Evolutionary conservation across 2,888 invertebrate genomes (phyloP), one percentile per base, ranked within the genome.

Genomic region (Therioaphis trifolii): DNA sequence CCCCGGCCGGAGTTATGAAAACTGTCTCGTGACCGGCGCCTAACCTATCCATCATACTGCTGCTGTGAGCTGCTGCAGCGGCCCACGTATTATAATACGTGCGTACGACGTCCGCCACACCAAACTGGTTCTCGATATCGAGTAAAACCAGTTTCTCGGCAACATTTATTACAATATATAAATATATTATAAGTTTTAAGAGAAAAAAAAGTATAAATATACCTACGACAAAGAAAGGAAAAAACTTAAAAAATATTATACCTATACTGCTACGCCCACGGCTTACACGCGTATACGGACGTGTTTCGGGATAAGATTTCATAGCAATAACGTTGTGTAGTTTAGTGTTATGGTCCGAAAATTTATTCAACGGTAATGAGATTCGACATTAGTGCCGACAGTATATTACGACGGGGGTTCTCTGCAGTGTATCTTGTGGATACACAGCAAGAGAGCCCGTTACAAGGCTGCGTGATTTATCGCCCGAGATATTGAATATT

Each of bases 341-440:
- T 82, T 72, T 63, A 82, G 61, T 63, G 40, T 61, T 72, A 58
- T 72, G 49, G 61, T 72, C 27, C 61, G 80, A 61, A 82, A 72
- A 82, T 82, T 72, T 82, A 72, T 82, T 82, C 49, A 21, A 49
- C 72, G 49, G 80, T 82, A 82, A 82, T 82, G 80, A 72, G 80
- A 82, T 82, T 63, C 63, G 80, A 82, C 80, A 74, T 82, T 82
- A 82, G 80, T 82, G 80, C 46, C 80, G 80, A 82, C 80, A 63
- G 80, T 82, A 40, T 40, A 63, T 82, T 82, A 82, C 72, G 58
- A 61, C 18, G 72, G 80, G 49, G 76, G 55, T 27, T 46, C 29
- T 55, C 40, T 0, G 52, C 55, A n/a, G 18, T 55, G 61, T 27
- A 68, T 79, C 69, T 55, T 55, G 43, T 68, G 2, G 18, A 55